A percentile compares a stretch with the other conserved stretches of the same genome.
Evolutionary conservation across 2,888 invertebrate species (phyloP).

Genomic region (Caenorhabditis parvicauda): DNA sequence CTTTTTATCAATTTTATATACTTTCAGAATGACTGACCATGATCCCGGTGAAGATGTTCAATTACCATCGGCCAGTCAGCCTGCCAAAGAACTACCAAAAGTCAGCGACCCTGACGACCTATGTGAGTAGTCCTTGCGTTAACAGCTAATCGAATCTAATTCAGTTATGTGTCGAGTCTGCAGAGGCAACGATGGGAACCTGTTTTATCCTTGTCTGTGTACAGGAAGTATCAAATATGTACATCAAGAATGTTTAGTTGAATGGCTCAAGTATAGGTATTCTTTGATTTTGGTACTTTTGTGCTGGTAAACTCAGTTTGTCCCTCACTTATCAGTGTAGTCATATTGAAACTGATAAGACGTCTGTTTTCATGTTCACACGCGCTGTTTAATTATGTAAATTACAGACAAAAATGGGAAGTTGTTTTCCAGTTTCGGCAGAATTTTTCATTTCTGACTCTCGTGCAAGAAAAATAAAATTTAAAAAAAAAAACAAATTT

Average conservation of each 20-base stretch:
- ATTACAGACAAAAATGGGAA: no score
- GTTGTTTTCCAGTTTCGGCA: background rate
- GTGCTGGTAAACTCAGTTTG: no score
- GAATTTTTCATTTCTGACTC: background rate
- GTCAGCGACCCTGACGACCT: conserved; percentile 17
- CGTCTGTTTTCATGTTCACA: no score
- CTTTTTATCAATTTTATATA: no score
- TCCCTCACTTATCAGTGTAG: background rate
- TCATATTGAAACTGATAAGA: no score
- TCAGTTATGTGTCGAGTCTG: conserved; percentile 95
- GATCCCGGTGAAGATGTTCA: no score
- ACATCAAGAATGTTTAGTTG: conserved; percentile 84
- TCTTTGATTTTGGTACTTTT: no score
- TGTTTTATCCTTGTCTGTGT: conserved; percentile 97
- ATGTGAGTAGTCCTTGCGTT: conserved; percentile 8
- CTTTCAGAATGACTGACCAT: no score
- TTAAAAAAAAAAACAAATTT: no score
- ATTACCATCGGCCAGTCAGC: no score
- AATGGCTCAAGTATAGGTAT: conserved; percentile 89
- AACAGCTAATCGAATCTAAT: background rate
- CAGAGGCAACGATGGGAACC: conserved; percentile 90
- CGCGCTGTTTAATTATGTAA: no score
- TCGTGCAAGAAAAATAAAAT: background rate
- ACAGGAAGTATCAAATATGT: conserved; percentile 99
- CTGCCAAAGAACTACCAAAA: background rate